Evolutionary conservation across 2,113 vertebrate genomes (phyloP), one percentile per base, ranked within the genome.

Genomic region (Anarhynchus alexandrinus): DNA sequence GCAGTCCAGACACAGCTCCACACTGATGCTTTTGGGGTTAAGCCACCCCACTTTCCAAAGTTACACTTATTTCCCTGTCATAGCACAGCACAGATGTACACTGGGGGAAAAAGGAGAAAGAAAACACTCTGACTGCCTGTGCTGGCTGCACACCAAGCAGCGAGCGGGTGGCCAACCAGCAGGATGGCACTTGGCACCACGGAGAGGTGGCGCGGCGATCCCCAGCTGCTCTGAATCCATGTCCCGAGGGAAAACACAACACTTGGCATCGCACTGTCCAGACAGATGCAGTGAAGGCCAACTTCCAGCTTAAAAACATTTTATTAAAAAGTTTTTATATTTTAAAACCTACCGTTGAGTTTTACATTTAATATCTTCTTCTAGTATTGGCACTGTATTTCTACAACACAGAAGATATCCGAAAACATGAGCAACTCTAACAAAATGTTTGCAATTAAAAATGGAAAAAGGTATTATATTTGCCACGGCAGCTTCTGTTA

Each of bases 131-230:
- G 45, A 6, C 17, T 17, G 22, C 98, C 98, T 97, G 98, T 98
- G 97, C 97, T 97, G 94, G 98, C 98, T 91, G 98, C 96, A 93
- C 98, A 98, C 74, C 98, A 98, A 84, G 98, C 98, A 92, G 99
- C 98, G 97, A 98, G 98, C 92, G 98, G 98, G 97, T 97, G 98
- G 97, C 97, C 98, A 97, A 98, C 96, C 96, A 98, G 92, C 95
- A 98, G 98, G 96, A 99, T 98, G 97, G 98, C 97, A 98, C 99
- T 99, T 98, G 97, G 97, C 96, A 98, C 97, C 86, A 97, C 94
- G 78, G 98, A 97, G 92, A 98, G 97, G 97, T 98, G 98, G 95
- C 98, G 98, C 79, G 93, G 97, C 98, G 98, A 94, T 99, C 98
- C 81, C 98, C 98, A 86, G 96, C 94, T 93, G 97, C 96, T 98